Evolutionary conservation across 1,140 invertebrate genomes (phyloP).

Genomic region (Adoxophyes honmai): DNA sequence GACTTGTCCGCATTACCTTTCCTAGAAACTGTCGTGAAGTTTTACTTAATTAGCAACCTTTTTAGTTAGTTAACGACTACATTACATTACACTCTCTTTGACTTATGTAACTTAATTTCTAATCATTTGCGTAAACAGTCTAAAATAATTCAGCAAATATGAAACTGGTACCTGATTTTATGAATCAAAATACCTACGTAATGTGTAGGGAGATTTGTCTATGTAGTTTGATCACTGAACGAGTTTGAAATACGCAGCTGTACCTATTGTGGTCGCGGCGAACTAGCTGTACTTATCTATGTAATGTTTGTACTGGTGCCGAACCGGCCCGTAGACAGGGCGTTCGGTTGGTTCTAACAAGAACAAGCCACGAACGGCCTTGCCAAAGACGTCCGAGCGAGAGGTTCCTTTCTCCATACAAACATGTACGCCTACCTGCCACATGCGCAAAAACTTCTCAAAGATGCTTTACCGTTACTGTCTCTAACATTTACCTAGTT

Average conservation of each 20-base stretch:
- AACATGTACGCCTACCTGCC: conserved; percentile 11
- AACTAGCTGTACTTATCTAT: neutral
- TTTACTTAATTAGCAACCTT: conserved; percentile 41
- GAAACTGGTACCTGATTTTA: no score
- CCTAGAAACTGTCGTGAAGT: conserved; percentile 44
- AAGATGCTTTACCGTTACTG: conserved; percentile 8
- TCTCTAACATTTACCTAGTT: no score
- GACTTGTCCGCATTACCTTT: conserved; percentile 44
- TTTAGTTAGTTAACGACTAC: neutral
- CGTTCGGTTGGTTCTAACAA: conserved; percentile 9
- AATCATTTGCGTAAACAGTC: conserved; percentile 11
- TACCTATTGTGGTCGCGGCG: neutral
- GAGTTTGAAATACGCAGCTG: neutral
- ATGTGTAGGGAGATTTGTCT: no score
- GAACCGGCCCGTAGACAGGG: conserved; percentile 4
- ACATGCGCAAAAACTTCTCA: conserved; percentile 10
- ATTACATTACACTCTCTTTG: neutral
- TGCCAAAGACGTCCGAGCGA: conserved; percentile 42
- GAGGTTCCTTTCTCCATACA: conserved; percentile 43
- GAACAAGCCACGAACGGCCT: conserved; percentile 31
- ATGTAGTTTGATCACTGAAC: no score
- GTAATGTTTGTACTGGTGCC: neutral
- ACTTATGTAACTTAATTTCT: conserved; percentile 6
- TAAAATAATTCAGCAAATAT: no score
- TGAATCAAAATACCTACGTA: no score